Conservation (phyloP, 2,888 invertebrate genomes). For the Eurois occulta region DNA sequence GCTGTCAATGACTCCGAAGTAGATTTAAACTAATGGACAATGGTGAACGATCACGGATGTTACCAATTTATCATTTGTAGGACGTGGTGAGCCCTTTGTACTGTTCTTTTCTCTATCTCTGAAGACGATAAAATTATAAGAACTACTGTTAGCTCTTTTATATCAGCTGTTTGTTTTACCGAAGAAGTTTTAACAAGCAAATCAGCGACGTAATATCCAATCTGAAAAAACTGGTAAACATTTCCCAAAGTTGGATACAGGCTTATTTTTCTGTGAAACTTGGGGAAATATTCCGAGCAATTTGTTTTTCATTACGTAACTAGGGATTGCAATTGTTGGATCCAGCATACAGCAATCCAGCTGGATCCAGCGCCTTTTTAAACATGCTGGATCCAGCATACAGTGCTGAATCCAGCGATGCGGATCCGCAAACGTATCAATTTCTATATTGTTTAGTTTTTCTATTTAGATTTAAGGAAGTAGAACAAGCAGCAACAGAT, state of each 20-base stretch:
- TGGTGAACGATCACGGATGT: constrained; percentile 75
- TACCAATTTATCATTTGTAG: constrained; percentile 77
- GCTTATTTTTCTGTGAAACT: constrained; percentile 9
- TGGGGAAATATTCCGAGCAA: background rate
- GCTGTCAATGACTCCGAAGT: constrained; percentile 74
- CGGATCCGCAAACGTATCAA: no score
- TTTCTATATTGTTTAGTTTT: no score
- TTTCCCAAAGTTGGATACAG: constrained; percentile 12
- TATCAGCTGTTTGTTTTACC: constrained; percentile 31
- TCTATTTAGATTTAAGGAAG: no score
- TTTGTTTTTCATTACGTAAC: constrained; percentile 16
- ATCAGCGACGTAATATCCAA: constrained; percentile 13
- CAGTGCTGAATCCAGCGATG: no score
- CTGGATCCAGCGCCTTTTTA: no score
- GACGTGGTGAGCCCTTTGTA: constrained; percentile 44
- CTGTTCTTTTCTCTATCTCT: constrained; percentile 44
- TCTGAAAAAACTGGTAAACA: constrained; percentile 7
- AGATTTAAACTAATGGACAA: constrained; percentile 76
- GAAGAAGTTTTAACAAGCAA: background rate
- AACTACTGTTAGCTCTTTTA: constrained; percentile 18
- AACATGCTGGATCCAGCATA: no score
- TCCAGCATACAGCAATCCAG: no score
- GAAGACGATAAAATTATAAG: constrained; percentile 27
- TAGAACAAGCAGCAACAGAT: no score
- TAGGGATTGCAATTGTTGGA: no score